Conservation (phyloP, 1,140 invertebrate genomes). For the Eurosta solidaginis region DNA sequence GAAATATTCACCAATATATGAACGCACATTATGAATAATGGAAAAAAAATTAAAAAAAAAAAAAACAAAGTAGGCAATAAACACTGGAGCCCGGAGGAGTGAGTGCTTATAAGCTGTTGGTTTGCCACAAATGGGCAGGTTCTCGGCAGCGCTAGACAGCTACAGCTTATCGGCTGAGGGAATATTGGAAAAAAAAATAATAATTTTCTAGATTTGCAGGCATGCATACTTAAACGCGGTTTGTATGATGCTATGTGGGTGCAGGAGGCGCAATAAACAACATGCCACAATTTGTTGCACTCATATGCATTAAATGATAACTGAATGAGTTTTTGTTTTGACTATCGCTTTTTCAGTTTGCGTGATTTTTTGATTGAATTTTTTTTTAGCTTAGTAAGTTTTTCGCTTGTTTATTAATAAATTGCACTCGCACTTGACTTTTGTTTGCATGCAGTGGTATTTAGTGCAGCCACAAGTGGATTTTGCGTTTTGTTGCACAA, state of each 20-base stretch:
- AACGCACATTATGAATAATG: neutral
- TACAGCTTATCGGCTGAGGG: neutral
- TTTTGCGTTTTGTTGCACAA: neutral
- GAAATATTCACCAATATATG: neutral
- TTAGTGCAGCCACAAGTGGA: neutral
- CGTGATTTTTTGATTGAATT: slow-evolving; percentile 6
- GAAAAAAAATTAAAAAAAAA: neutral
- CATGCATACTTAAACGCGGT: neutral
- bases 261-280: neutral
- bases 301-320: neutral
- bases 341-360: neutral
- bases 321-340: neutral
- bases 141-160: neutral
- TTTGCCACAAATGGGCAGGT: neutral
- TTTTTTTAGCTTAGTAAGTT: neutral
- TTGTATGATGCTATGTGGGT: neutral
- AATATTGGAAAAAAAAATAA: neutral
- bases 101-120: too few species aligned
- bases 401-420: neutral
- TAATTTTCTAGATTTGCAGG: too few species aligned
- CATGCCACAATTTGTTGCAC: slow-evolving; percentile 6
- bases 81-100: neutral
- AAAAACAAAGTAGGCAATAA: neutral
- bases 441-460: neutral
- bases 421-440: neutral